phyloP scores from a whole-genome alignment of 2,888 invertebrate genomes.

The Pristionchus maxplancki region DNA sequence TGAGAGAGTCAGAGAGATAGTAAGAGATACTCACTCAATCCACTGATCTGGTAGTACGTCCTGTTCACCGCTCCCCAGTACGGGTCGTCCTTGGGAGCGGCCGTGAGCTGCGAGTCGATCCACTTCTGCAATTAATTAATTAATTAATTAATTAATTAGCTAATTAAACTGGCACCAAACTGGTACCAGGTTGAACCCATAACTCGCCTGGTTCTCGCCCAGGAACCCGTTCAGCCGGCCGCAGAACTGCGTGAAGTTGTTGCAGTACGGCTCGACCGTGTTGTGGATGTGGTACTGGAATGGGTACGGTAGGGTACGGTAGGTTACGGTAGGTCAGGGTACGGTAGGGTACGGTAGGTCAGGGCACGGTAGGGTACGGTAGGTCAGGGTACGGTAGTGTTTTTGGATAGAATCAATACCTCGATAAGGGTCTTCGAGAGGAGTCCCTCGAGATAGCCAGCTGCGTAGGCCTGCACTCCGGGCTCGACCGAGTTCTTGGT shows the following conservation, averaged over 20 bases:
- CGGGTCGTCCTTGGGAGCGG: constrained; percentile 69
- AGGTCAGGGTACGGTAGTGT: background rate
- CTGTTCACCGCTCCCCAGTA: constrained; percentile 75
- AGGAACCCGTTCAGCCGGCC: constrained; percentile 65
- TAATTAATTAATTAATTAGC: background rate
- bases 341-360: too few relatives aligned
- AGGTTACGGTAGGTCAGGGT: too few relatives aligned
- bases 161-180: background rate
- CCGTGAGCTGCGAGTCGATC: constrained; percentile 67
- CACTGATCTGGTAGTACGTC: constrained; percentile 71
- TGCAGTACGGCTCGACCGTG: constrained; percentile 62
- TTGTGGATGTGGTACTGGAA: constrained; percentile 57
- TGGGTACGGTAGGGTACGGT: too few relatives aligned
- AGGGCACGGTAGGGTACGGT: too few relatives aligned
- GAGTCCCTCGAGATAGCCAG: constrained; percentile 72
- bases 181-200: too few relatives aligned
- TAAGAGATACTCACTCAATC: constrained; percentile 60
- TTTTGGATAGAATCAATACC: too few relatives aligned
- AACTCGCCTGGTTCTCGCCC: constrained; percentile 32
- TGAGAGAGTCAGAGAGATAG: too few relatives aligned
- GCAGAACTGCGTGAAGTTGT: constrained; percentile 74
- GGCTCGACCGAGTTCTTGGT: constrained; percentile 65
- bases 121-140: constrained; percentile 58
- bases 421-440: constrained; percentile 45
- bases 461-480: constrained; percentile 73